Evolutionary conservation across 2,797 vertebrate species (phyloP).

Genomic region (Muscicapa striata): DNA sequence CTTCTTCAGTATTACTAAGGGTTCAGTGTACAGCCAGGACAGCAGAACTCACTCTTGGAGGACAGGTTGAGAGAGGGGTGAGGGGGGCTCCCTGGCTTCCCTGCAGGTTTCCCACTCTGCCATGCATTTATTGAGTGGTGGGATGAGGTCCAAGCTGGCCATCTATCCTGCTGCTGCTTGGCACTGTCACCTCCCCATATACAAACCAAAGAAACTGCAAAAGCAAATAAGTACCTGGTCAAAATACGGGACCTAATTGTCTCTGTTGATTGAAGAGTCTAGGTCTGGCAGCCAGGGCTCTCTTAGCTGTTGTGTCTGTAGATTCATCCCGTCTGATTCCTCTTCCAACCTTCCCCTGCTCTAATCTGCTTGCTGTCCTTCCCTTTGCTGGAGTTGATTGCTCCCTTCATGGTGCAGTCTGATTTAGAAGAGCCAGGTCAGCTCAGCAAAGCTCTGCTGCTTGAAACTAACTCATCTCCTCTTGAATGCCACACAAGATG

Average conservation of each 20-base stretch:
- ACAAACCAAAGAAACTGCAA: background rate
- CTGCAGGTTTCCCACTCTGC: background rate
- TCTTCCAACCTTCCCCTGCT: background rate
- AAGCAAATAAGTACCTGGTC: background rate
- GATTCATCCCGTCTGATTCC: background rate
- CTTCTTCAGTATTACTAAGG: background rate
- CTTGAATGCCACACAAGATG: background rate
- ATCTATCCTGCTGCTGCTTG: background rate
- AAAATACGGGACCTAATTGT: background rate
- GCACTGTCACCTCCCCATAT: background rate
- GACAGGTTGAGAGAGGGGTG: background rate
- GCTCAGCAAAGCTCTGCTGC: background rate
- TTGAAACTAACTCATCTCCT: background rate
- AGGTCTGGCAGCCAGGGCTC: background rate
- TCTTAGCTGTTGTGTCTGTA: background rate
- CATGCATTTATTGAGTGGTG: background rate
- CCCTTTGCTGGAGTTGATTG: background rate
- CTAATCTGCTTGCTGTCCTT: background rate
- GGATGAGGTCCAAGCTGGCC: background rate
- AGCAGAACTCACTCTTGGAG: background rate
- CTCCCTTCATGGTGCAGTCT: background rate
- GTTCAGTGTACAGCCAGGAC: background rate
- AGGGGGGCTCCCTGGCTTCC: background rate
- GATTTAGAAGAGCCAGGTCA: slow-evolving; percentile 14
- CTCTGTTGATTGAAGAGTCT: background rate